phyloP scores from a whole-genome alignment of 1,140 invertebrate species.

The Adoxophyes honmai region DNA sequence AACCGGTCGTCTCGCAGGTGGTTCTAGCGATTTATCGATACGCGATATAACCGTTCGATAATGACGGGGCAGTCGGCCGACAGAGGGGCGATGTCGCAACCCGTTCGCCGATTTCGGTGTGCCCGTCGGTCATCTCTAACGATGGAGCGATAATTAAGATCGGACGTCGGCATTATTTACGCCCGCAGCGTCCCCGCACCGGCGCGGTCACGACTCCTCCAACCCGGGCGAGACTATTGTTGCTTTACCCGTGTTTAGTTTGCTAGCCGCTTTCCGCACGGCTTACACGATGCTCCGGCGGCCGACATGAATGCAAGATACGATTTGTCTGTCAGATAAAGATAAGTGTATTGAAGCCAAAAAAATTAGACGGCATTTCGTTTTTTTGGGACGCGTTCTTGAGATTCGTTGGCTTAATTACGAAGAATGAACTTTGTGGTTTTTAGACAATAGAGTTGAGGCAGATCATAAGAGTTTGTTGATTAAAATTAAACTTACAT shows the following conservation, averaged over 20 bases:
- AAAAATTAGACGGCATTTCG: neutral
- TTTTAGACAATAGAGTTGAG: too few species aligned
- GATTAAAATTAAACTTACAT: too few species aligned
- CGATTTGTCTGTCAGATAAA: constrained; percentile 14
- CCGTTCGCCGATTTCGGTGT: constrained; percentile 58
- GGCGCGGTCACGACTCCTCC: constrained; percentile 68
- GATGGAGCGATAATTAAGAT: constrained; percentile 74
- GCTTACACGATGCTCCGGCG: constrained; percentile 26
- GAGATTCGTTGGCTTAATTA: constrained; percentile 11
- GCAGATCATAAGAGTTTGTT: too few species aligned
- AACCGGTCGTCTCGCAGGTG: constrained; percentile 49
- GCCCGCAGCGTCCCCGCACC: constrained; percentile 61
- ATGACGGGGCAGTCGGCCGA: constrained; percentile 40
- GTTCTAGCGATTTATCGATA: constrained; percentile 61
- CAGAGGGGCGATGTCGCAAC: constrained; percentile 57
- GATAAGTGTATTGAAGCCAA: constrained; percentile 12
- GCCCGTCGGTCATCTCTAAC: constrained; percentile 70
- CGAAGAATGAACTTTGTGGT: neutral
- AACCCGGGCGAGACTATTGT: constrained; percentile 65
- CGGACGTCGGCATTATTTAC: constrained; percentile 71
- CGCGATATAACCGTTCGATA: constrained; percentile 57
- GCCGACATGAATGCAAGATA: neutral
- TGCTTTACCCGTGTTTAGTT: constrained; percentile 52
- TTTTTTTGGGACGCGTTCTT: constrained; percentile 4
- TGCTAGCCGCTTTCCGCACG: constrained; percentile 30